Percentiles rank a stretch among this genome's conserved stretches.
Conservation (phyloP, 2,113 vertebrate genomes). For the Protobothrops mucrosquamatus region DNA sequence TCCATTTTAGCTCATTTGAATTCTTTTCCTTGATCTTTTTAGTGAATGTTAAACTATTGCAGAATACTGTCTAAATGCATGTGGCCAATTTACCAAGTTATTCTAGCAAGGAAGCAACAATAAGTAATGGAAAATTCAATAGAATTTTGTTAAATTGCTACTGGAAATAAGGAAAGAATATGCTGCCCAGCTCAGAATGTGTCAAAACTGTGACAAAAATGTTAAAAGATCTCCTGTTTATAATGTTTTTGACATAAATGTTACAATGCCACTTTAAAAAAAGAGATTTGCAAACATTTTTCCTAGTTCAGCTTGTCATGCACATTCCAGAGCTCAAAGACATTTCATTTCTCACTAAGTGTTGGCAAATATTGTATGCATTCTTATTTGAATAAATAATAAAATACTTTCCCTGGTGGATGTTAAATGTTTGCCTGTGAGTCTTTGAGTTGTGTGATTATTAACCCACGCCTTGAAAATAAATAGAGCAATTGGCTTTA, state of each 20-base stretch:
- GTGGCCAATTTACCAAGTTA: not conserved
- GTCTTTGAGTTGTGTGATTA: not conserved
- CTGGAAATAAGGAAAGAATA: not conserved
- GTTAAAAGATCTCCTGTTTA: not conserved
- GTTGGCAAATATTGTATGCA: not conserved
- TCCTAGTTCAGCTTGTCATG: not conserved
- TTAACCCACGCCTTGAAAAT: conserved; percentile 7
- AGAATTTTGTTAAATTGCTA: not conserved
- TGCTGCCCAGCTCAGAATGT: not conserved
- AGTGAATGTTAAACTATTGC: not conserved
- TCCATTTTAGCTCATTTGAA: not conserved
- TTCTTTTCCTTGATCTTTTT: not conserved
- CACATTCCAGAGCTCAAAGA: conserved; percentile 1
- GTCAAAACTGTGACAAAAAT: not conserved
- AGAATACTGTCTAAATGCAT: not conserved
- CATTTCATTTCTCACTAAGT: not conserved
- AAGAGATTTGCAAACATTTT: not conserved
- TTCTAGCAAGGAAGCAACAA: not conserved
- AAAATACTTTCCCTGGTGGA: not conserved
- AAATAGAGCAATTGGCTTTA: conserved; percentile 11
- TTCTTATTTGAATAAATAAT: conserved; percentile 2
- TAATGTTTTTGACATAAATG: not conserved
- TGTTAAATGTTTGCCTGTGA: conserved; percentile 8
- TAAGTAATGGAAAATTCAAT: not conserved
- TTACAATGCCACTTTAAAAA: no score